These are phyloP conservation scores for Hirtodrosophila alboralis DNA, from an alignment of 2,888 invertebrate genomes.

Conservation along the genomic window DNA sequence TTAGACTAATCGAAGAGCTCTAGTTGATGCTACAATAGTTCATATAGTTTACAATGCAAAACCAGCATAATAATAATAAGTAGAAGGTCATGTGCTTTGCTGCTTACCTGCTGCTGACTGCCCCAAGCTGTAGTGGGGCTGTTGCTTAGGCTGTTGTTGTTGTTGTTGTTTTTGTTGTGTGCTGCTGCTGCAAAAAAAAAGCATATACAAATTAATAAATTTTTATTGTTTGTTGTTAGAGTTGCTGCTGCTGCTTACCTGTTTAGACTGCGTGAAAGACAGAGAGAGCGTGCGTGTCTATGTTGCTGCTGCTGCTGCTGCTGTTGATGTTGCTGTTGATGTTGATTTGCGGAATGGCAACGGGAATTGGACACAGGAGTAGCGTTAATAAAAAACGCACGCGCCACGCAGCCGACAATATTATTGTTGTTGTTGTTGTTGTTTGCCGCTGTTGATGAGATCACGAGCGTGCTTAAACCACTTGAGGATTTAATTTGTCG, in stretches of 20 bases:
- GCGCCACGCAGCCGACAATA: constrained; percentile 27
- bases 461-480: constrained; percentile 57
- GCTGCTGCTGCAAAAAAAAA: constrained; percentile 1
- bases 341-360: background rate
- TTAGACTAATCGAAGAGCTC: no score
- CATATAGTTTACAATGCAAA: no score
- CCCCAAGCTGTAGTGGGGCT: constrained; percentile 9
- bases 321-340: background rate
- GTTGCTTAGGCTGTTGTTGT: no score
- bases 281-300: no score
- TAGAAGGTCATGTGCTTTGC: background rate
- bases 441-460: constrained; percentile 54
- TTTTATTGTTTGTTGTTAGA: background rate
- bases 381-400: constrained; percentile 15
- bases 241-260: constrained; percentile 18
- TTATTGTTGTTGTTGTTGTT: constrained; percentile 26
- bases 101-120: constrained; percentile 43
- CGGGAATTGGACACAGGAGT: constrained; percentile 5
- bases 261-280: background rate
- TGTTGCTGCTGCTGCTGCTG: no score
- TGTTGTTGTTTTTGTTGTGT: no score
- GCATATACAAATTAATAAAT: background rate
- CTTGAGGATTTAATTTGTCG: constrained; percentile 52
- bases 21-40: no score
- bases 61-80: no score